phyloP scores from a whole-genome alignment of 2,113 vertebrate species.

The Callochromis pleurospilus region DNA sequence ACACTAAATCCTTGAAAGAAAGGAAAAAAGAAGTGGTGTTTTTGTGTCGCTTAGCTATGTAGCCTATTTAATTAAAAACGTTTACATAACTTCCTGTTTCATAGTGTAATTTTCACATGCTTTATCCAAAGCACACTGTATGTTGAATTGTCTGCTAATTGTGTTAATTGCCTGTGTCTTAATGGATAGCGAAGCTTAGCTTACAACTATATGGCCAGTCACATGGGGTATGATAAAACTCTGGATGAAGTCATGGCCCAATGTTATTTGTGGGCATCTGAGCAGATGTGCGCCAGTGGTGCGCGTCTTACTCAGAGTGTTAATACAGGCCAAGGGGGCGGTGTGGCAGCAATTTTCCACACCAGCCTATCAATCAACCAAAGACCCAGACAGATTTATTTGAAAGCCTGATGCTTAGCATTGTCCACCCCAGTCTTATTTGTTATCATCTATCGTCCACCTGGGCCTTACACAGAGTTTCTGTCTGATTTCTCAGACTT shows the following conservation, averaged over 20 bases:
- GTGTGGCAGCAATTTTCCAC: neutral
- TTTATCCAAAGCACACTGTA: neutral
- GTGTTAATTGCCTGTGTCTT: neutral
- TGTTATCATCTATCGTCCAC: neutral
- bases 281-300: neutral
- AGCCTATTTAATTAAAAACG: neutral
- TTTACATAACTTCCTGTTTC: neutral
- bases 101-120: neutral
- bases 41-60: neutral
- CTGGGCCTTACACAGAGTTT: neutral
- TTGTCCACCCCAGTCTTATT: neutral
- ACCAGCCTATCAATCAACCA: neutral
- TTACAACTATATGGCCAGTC: neutral
- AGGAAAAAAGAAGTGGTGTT: neutral
- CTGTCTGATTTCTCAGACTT: neutral
- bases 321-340: neutral
- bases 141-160: neutral
- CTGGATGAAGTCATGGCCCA: neutral
- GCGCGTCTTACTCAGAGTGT: neutral
- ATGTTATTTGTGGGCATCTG: neutral
- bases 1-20: neutral
- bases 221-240: neutral
- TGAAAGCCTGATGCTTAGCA: neutral
- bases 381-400: neutral
- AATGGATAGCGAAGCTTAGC: neutral